A percentile compares a stretch with the other conserved stretches of the same genome.
These are phyloP conservation scores for Drosophila demipolita DNA, from an alignment of 2,888 invertebrate species.

Conservation along the genomic window DNA sequence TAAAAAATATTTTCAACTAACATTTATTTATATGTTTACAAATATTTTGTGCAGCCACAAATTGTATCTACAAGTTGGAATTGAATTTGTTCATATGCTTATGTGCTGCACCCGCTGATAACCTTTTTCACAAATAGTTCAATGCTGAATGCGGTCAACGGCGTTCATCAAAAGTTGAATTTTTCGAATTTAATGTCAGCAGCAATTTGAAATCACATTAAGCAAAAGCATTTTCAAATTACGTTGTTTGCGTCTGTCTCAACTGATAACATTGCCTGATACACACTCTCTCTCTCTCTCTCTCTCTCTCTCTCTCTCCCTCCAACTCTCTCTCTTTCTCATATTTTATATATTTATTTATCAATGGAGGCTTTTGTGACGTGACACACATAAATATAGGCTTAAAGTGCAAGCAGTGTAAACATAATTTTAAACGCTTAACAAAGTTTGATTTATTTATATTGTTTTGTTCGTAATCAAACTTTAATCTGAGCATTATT, in stretches of 20 bases:
- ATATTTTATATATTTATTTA: background rate
- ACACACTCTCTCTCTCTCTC: background rate
- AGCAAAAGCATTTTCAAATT: slow-evolving; percentile 11
- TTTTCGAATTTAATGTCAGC: slow-evolving; percentile 28
- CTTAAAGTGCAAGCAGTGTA: background rate
- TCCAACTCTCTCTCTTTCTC: background rate
- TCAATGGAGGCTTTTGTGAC: background rate
- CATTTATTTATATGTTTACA: background rate
- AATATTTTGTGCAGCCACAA: background rate
- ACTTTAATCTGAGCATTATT: background rate
- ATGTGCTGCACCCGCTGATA: slow-evolving; percentile 43
- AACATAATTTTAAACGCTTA: background rate
- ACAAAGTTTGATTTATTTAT: background rate
- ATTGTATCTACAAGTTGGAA: slow-evolving; percentile 27
- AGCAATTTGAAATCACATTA: slow-evolving; percentile 18
- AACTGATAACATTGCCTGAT: background rate
- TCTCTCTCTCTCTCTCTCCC: background rate
- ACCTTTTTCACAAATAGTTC: slow-evolving; percentile 62
- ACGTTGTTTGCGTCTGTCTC: background rate
- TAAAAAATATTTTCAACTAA: background rate
- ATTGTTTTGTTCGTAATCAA: background rate
- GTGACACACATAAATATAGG: background rate
- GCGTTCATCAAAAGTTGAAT: slow-evolving; percentile 19
- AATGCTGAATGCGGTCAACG: slow-evolving; percentile 69
- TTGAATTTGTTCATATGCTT: slow-evolving; percentile 13